Evolutionary conservation across 2,797 vertebrate genomes (phyloP), one percentile per base, ranked within the genome.

Genomic region (Platalea minor): DNA sequence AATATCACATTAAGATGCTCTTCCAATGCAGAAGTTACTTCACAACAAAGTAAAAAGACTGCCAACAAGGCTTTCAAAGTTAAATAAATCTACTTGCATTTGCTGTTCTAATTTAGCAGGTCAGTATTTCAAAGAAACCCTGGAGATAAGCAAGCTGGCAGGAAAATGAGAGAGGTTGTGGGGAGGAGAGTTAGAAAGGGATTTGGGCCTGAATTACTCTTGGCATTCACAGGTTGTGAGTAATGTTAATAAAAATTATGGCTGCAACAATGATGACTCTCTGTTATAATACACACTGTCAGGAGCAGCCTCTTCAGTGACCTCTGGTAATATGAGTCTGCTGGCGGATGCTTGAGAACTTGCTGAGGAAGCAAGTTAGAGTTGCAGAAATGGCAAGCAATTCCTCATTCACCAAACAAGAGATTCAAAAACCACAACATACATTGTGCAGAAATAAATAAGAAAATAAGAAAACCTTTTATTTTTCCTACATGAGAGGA

Each of bases 171-270:
- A 28, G 39, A 74, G 79, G 28, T 67, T 63, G 24, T 60, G 18
- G 45, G 23, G 39, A 79, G 4, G 8, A 54, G 57, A 51, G 26
- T 17, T 33, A 54, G 67, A 80, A 89, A 93, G 76, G 28, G 19
- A 56, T 88, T 93, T 63, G 82, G 59, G 64, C 48, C 74, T 96
- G 64, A 97, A 86, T 85, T 91, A 87, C 26, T 94, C 54, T 81
- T 95, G 96, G 61, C 53, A 93, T 57, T 96, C 85, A 81, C 56
- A 90, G 53, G 74, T 79, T 88, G 41, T 81, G 70, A 94, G 61
- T 77, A 94, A 97, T 79, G 64, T 84, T 97, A 95, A 97, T 95
- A 95, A 96, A 97, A 97, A 96, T 87, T 91, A 95, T 13, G 39
- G 59, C 28, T 96, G 68, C 81, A 79, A 91, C 81, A 77, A 43